Percentiles rank a stretch among this genome's conserved stretches.
Conservation (phyloP, 2,888 invertebrate species). For the Iselma pallidipennis region DNA sequence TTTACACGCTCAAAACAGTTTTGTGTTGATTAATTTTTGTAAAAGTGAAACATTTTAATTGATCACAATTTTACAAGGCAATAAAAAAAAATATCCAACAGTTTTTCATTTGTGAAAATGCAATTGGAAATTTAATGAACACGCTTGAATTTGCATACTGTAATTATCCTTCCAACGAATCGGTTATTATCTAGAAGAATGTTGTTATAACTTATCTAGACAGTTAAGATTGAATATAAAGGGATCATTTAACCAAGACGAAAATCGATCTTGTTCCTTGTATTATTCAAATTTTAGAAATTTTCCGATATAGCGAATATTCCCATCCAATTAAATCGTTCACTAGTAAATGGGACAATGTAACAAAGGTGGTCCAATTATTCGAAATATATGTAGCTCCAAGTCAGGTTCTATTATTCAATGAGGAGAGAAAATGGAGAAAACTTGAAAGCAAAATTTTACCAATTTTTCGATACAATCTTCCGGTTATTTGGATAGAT, state of each 20-base stretch:
- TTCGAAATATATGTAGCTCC: neutral
- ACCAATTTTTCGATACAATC: too few relatives aligned
- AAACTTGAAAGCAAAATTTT: too few relatives aligned
- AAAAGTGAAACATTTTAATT: neutral
- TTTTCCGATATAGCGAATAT: neutral
- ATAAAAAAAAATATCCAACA: neutral
- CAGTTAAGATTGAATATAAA: neutral
- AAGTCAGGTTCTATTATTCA: too few relatives aligned
- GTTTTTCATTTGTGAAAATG: neutral
- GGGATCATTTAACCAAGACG: too few relatives aligned
- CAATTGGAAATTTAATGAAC: neutral
- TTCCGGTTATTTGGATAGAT: too few relatives aligned
- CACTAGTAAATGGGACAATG: neutral
- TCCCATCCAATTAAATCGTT: neutral
- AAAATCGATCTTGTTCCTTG: too few relatives aligned
- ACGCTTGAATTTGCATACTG: neutral
- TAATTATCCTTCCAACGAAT: neutral
- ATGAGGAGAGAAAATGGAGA: too few relatives aligned
- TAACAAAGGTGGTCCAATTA: too few relatives aligned
- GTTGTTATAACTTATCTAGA: neutral
- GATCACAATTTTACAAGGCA: neutral
- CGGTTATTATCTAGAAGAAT: neutral
- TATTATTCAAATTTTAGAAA: neutral
- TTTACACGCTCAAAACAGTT: slow-evolving; percentile 7
- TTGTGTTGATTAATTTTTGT: neutral